Evolutionary conservation across 2,113 vertebrate genomes (phyloP).

Genomic region (Emydocephalus ijimae): DNA sequence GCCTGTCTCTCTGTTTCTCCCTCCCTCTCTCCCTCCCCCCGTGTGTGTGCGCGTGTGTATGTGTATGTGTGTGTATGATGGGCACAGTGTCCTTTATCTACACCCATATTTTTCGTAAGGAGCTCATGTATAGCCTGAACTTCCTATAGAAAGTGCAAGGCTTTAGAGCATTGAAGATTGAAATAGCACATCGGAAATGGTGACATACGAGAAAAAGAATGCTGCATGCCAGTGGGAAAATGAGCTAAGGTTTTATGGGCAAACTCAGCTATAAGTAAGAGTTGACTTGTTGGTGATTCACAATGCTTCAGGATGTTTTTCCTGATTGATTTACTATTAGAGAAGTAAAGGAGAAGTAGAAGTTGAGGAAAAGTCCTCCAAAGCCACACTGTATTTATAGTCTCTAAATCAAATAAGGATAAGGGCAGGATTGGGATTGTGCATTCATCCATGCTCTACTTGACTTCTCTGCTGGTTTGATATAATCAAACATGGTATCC

Average conservation of each 20-base stretch:
- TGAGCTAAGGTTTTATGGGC: neutral
- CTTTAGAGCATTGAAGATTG: neutral
- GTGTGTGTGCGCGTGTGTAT: too few species aligned
- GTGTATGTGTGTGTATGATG: too few species aligned
- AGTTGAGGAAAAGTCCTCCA: neutral
- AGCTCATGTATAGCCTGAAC: neutral
- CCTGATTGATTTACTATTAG: neutral
- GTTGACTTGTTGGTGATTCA: neutral
- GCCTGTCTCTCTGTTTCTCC: too few species aligned
- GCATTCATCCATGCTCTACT: neutral
- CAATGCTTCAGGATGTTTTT: neutral
- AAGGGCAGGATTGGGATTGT: neutral
- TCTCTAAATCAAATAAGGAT: neutral
- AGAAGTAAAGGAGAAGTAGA: neutral
- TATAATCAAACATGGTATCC: neutral
- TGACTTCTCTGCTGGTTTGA: neutral
- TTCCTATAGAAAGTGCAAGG: neutral
- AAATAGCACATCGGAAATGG: neutral
- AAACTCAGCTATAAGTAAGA: neutral
- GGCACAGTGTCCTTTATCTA: neutral
- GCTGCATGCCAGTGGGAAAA: neutral
- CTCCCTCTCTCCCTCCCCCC: too few species aligned
- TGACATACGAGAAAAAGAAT: neutral
- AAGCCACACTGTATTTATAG: neutral
- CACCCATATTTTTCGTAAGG: neutral